A percentile compares a stretch with the other conserved stretches of the same genome.
These are phyloP conservation scores for Drosophila subobscura DNA, from an alignment of 1,140 invertebrate species.

Conservation along the genomic window DNA sequence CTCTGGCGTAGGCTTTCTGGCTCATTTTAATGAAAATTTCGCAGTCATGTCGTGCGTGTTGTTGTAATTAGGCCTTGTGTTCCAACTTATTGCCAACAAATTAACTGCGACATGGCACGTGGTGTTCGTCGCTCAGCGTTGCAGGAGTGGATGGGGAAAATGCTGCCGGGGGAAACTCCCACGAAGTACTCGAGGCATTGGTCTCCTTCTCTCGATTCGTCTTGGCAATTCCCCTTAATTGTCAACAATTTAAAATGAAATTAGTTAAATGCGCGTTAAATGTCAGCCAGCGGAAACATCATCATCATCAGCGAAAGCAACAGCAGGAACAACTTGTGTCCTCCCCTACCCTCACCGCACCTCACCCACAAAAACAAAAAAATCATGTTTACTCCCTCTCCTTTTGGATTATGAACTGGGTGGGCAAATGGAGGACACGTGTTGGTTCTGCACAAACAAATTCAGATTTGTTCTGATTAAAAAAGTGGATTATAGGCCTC, in stretches of 20 bases:
- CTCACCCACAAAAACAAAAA: conserved; percentile 2
- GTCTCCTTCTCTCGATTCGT: conserved; percentile 59
- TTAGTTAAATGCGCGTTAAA: conserved; percentile 79
- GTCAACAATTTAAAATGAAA: conserved; percentile 82
- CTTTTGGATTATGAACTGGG: conserved; percentile 31
- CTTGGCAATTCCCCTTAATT: conserved; percentile 80
- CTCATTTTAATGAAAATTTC: conserved; percentile 82
- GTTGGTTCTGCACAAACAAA: conserved; percentile 34
- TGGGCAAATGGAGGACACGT: conserved; percentile 35
- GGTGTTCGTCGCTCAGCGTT: conserved; percentile 45
- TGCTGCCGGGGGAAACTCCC: background rate
- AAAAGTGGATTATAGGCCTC: background rate
- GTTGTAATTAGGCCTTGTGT: conserved; percentile 80
- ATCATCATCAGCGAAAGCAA: conserved; percentile 55
- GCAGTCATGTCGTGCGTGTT: conserved; percentile 81
- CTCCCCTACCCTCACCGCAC: background rate
- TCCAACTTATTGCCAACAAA: conserved; percentile 82
- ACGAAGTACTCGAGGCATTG: conserved; percentile 12
- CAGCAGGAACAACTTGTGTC: conserved; percentile 34
- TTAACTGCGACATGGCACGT: conserved; percentile 81
- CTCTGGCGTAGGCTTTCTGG: conserved; percentile 19
- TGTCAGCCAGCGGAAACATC: conserved; percentile 68
- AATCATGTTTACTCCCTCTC: conserved; percentile 9
- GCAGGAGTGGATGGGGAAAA: background rate
- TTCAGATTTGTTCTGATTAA: conserved; percentile 17